phyloP scores from a whole-genome alignment of 1,140 invertebrate genomes.

The Subanguina moxae region DNA sequence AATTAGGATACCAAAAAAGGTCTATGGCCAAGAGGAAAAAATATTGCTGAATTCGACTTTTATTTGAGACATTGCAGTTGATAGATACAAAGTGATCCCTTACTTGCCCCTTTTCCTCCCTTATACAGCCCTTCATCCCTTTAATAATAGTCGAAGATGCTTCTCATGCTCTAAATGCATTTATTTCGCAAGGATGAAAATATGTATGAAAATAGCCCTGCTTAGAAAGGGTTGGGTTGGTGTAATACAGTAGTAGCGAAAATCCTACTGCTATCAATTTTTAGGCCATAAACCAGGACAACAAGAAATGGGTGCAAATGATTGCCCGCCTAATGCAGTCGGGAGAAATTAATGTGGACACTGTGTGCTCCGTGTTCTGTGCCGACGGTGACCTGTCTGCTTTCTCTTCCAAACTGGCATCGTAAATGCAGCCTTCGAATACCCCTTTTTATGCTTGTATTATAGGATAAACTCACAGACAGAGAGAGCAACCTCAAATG shows the following conservation, averaged over 20 bases:
- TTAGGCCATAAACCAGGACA: neutral
- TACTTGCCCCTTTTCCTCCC: too few relatives aligned
- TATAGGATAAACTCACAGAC: constrained; percentile 19
- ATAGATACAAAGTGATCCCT: too few relatives aligned
- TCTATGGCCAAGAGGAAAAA: too few relatives aligned
- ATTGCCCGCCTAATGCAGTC: constrained; percentile 14
- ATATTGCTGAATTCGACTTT: too few relatives aligned
- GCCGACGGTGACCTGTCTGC: constrained; percentile 27
- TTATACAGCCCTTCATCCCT: too few relatives aligned
- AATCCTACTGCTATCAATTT: too few relatives aligned
- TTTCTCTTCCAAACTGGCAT: constrained; percentile 32
- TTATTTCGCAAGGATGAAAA: too few relatives aligned
- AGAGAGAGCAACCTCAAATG: neutral
- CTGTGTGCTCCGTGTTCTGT: constrained; percentile 27
- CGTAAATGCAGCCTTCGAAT: neutral
- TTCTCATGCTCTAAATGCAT: too few relatives aligned
- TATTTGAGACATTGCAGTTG: too few relatives aligned
- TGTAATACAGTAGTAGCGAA: neutral
- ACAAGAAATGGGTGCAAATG: constrained; percentile 13
- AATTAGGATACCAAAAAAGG: too few relatives aligned
- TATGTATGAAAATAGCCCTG: too few relatives aligned
- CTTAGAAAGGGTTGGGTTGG: neutral
- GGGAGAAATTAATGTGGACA: neutral
- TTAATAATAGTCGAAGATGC: too few relatives aligned
- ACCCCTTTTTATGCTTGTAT: neutral